Base-by-base conservation (phyloP, 2,888 invertebrate genomes). In the Cheilosia grossa region DNA sequence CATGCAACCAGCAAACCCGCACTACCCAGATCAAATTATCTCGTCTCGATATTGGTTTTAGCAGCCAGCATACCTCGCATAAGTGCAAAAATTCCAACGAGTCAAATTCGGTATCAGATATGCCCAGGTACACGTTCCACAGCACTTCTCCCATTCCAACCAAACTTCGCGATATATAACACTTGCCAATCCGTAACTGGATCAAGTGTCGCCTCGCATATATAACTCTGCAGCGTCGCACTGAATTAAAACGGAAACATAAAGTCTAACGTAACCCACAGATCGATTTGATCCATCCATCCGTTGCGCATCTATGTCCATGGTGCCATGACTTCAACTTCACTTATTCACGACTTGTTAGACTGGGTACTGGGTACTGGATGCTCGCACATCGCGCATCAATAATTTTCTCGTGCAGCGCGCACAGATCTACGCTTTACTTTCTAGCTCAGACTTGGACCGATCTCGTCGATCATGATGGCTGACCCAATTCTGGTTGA, bases 241-340 rank as follows among this genome's bases (percentile, higher is more conserved):
- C 61, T 67, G 61, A 72, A 63, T 82, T 73, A 79, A 78, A 82
- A 79, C 66, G 79, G 67, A 82, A 82, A 82, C 72, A 79, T 72
- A 54, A 54, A 61, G 47, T 82, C 59, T 49, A 70, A 72, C 67
- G 66, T 72, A 79, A 63, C 63, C 47, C 49, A 70, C 58, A 53
- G 64, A 61, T 81, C 66, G 59, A 56, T 81, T 61, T 77, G 81
- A 77, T 72, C 30, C 67, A 81, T 67, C 70, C 66, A 72, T 67
- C 72, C 63, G 73, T 47, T 56, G 70, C 59, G 15, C 49, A 66
- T 24, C 78, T 59, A 79, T 6, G 0, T 27, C 51, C 37, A 53
- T 61, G 56, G 17, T 49, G 24, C 58, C 53, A 24, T 63, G 44
- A 63, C 53, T 66, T 73, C 56, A 64, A 58, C 63, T 70, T 64